A percentile compares a stretch with the other conserved stretches of the same genome.
phyloP scores from a whole-genome alignment of 2,797 vertebrate species.

The Lacerta bilineata region DNA sequence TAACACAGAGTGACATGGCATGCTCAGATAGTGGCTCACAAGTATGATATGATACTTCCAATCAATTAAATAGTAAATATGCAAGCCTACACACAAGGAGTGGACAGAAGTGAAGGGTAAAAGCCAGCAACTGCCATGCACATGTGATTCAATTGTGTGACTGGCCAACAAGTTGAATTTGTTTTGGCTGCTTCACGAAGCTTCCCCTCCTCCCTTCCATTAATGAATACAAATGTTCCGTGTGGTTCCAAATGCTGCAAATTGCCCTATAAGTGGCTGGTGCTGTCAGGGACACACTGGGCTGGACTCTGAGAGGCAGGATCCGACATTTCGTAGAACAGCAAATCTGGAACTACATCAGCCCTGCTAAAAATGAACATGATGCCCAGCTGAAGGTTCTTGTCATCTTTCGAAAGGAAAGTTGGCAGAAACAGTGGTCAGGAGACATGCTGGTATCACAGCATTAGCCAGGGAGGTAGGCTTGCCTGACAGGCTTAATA shows the following conservation, averaged over 20 bases:
- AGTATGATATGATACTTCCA: constrained; percentile 43
- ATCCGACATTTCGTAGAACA: constrained; percentile 55
- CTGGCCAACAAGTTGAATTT: constrained; percentile 52
- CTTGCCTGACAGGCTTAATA: constrained; percentile 41
- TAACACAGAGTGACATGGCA: constrained; percentile 30
- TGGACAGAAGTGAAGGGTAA: not conserved
- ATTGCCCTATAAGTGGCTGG: constrained; percentile 47
- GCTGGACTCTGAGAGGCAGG: constrained; percentile 51
- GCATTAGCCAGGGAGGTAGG: constrained; percentile 22
- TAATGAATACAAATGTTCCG: constrained; percentile 64
- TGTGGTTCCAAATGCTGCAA: constrained; percentile 53
- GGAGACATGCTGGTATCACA: constrained; percentile 28
- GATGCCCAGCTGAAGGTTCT: constrained; percentile 44
- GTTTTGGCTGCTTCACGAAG: constrained; percentile 46
- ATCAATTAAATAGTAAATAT: constrained; percentile 46
- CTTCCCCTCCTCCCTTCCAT: not conserved
- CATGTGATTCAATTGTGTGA: constrained; percentile 36
- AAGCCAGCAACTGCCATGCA: constrained; percentile 13
- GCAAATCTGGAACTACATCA: constrained; percentile 31
- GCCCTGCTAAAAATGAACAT: constrained; percentile 60
- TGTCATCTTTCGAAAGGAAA: constrained; percentile 51
- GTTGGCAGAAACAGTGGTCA: constrained; percentile 28
- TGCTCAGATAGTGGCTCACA: constrained; percentile 25
- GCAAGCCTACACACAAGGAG: constrained; percentile 36
- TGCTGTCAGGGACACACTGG: constrained; percentile 53